Evolutionary conservation across 2,797 vertebrate genomes (phyloP), one percentile per base, ranked within the genome.

Genomic region (Falco columbarius): DNA sequence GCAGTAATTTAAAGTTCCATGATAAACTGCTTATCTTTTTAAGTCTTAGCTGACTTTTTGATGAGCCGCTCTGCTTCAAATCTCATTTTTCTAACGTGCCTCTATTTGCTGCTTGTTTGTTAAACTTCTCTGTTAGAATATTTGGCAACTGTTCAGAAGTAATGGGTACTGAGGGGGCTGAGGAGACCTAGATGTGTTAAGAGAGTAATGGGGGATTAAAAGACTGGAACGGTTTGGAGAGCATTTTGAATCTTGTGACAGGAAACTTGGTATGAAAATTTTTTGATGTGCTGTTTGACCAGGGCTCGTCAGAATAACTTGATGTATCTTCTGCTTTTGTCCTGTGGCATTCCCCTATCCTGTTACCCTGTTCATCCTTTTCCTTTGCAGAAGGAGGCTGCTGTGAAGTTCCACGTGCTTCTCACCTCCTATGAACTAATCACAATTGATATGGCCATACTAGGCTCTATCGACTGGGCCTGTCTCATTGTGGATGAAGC

Each of bases 401-500:
- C 99, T 26, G 98, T 99, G 82, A 99, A 99, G 94, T 99, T 99
- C 91, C 99, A 99, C 0, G 99, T 99, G 86, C 98, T 99, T 80
- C 98, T 99, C 85, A 99, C 99, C 0, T 99, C 99, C 30, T 99
- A 99, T 65, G 99, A 99, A 97, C 96, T 99, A 97, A 99, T 99
- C 90, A 99, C 99, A 87, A 99, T 99, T 47, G 99, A 99, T 82
- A 99, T 99, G 98, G 99, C 99, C 75, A 99, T 99, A 86, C 96
- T 99, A 75, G 99, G 99, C 58, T 99, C 99, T 66, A 99, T 99
- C 85, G 99, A 99, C 91, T 99, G 99, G 99, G 99, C 99, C 88
- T 99, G 99, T 96, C 98, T 99, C 82, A 99, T 99, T 34, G 99
- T 99, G 92, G 99, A 99, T 76, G 99, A 99, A 98, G 99, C 99